Conservation (phyloP, 2,797 vertebrate species). For the Tenualosa ilisha region DNA sequence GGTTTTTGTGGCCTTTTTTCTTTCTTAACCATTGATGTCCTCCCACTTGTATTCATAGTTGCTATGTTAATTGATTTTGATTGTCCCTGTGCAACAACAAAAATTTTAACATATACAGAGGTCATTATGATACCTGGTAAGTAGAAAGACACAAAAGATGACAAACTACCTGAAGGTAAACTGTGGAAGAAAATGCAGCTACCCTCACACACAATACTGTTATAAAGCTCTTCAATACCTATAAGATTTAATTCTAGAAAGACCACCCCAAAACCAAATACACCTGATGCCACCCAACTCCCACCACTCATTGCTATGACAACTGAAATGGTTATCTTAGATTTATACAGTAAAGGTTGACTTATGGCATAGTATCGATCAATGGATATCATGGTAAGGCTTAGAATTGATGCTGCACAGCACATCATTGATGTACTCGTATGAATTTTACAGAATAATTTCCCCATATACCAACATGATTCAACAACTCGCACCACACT, state of each 20-base stretch:
- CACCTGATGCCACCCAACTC: slow-evolving; percentile 62
- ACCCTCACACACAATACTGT: slow-evolving; percentile 60
- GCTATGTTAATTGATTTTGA: slow-evolving; percentile 67
- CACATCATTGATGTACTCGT: slow-evolving; percentile 67
- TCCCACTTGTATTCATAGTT: slow-evolving; percentile 30
- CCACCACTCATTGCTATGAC: slow-evolving; percentile 62
- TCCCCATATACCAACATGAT: slow-evolving; percentile 68
- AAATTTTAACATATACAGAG: slow-evolving; percentile 49
- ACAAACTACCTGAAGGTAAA: slow-evolving; percentile 28
- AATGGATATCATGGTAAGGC: slow-evolving; percentile 38
- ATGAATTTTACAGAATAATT: slow-evolving; percentile 63
- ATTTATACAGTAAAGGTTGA: slow-evolving; percentile 36
- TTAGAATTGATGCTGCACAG: slow-evolving; percentile 61
- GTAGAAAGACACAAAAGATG: slow-evolving; percentile 40
- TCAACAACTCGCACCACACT: slow-evolving; percentile 67
- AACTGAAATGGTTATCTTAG: slow-evolving; percentile 45
- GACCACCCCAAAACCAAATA: slow-evolving; percentile 76
- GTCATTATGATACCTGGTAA: slow-evolving; percentile 50
- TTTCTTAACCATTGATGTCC: background rate
- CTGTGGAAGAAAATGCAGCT: slow-evolving; percentile 37
- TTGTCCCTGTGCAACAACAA: slow-evolving; percentile 68
- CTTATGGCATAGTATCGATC: slow-evolving; percentile 44
- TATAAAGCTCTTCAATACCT: slow-evolving; percentile 64
- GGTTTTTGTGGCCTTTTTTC: slow-evolving; percentile 50
- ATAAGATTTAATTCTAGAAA: slow-evolving; percentile 70